Evolutionary conservation across 2,113 vertebrate species (phyloP).

Genomic region (Clarias batrachus): DNA sequence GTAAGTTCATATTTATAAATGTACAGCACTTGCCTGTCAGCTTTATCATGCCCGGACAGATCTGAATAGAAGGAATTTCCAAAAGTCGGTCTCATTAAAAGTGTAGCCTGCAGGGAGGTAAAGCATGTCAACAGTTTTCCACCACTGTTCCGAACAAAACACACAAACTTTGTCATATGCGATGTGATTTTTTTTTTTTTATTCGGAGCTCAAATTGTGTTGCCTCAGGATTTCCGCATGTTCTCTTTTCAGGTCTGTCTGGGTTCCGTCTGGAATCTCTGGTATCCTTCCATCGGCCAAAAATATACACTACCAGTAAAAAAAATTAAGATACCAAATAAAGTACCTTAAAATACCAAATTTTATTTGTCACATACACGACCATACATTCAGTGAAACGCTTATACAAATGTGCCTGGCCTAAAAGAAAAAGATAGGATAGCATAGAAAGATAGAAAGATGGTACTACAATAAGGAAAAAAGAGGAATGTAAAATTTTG

Average conservation of each 20-base stretch:
- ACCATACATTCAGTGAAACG: too few species aligned
- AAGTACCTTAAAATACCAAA: too few species aligned
- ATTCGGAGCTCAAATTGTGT: neutral
- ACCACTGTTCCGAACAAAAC: neutral
- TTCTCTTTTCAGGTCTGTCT: neutral
- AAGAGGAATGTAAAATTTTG: too few species aligned
- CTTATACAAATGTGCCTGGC: too few species aligned
- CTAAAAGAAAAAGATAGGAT: too few species aligned
- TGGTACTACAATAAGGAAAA: too few species aligned
- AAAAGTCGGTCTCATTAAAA: conserved; percentile 3
- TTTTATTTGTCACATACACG: too few species aligned
- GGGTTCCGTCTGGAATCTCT: neutral
- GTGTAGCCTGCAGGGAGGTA: neutral
- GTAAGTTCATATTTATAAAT: neutral
- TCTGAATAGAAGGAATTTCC: conserved; percentile 27
- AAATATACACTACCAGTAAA: neutral
- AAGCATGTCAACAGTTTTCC: neutral
- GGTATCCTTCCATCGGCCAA: neutral
- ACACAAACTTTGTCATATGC: neutral
- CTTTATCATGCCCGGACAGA: conserved; percentile 30
- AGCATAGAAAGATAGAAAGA: too few species aligned
- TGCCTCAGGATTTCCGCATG: neutral
- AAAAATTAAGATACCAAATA: too few species aligned
- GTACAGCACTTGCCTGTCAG: neutral
- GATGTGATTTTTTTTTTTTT: neutral